phyloP scores from a whole-genome alignment of 2,113 vertebrate species.

The Spilogale gracilis region DNA sequence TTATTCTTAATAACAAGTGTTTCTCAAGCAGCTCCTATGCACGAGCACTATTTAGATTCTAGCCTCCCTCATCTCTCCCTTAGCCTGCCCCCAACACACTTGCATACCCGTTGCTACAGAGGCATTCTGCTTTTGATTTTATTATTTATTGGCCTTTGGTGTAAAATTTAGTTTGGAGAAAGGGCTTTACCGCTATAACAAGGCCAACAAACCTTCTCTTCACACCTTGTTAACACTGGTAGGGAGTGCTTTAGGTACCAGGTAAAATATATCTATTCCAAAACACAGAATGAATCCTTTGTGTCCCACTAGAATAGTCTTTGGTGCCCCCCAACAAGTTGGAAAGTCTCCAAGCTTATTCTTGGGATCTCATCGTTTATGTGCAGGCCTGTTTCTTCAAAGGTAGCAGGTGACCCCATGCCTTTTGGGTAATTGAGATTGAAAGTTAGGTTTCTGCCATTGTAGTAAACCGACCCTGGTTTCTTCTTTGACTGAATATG shows the following conservation, averaged over 20 bases:
- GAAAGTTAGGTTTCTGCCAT: conserved; percentile 45
- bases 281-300: not conserved
- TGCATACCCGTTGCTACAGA: not conserved
- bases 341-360: not conserved
- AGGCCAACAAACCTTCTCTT: not conserved
- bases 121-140: not conserved
- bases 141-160: not conserved
- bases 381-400: not conserved
- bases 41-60: not conserved
- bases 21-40: not conserved
- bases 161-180: not conserved
- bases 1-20: conserved; percentile 17
- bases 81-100: too few species aligned
- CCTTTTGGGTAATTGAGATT: conserved; percentile 58
- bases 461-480: not conserved
- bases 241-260: not conserved
- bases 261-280: not conserved
- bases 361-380: not conserved
- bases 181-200: not conserved
- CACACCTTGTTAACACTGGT: not conserved
- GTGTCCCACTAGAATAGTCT: not conserved
- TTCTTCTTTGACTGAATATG: conserved; percentile 66
- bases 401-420: conserved; percentile 43
- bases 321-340: not conserved
- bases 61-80: not conserved